Percentiles rank a stretch among this genome's conserved stretches.
Evolutionary conservation across 92 coral and sea anemone species (phyloP).

Genomic region (Epizoanthus rinbou): DNA sequence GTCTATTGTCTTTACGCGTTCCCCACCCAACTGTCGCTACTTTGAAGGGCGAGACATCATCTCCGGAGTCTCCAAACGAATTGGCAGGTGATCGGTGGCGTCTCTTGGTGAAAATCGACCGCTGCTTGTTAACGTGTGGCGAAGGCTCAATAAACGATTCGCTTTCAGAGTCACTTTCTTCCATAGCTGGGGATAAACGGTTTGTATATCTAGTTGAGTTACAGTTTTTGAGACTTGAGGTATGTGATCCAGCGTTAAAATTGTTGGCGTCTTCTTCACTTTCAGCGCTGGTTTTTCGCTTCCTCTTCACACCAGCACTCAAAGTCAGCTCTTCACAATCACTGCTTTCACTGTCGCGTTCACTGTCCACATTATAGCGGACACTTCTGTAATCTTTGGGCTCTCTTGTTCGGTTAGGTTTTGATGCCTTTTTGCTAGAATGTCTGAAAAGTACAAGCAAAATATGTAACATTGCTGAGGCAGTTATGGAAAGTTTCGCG

Average conservation of each 20-base stretch:
- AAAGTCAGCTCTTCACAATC: conserved; percentile 17
- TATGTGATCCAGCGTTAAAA: background rate
- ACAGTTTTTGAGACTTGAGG: background rate
- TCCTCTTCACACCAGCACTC: conserved; percentile 32
- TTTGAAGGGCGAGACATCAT: background rate
- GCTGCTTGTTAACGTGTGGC: conserved; percentile 1
- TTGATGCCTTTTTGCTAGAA: background rate
- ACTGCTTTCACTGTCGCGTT: conserved; percentile 2
- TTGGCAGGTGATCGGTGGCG: conserved; percentile 31
- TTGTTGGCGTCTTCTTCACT: background rate
- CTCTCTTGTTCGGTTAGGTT: background rate
- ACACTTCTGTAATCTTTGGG: background rate
- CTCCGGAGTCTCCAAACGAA: conserved; percentile 16
- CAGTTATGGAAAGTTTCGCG: too few relatives aligned
- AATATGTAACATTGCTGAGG: too few relatives aligned
- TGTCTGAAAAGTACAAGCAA: background rate
- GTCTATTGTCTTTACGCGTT: background rate
- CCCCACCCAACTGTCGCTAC: background rate
- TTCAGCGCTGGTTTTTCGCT: background rate
- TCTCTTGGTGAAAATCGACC: conserved; percentile 41
- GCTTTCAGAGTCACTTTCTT: background rate
- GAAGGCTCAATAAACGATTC: conserved; percentile 31
- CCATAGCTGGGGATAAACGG: background rate
- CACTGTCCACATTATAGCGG: background rate
- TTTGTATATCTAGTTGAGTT: background rate